A percentile compares a stretch with the other conserved stretches of the same genome.
phyloP scores from a whole-genome alignment of 2,888 invertebrate genomes.

The Saturnia pavonia region DNA sequence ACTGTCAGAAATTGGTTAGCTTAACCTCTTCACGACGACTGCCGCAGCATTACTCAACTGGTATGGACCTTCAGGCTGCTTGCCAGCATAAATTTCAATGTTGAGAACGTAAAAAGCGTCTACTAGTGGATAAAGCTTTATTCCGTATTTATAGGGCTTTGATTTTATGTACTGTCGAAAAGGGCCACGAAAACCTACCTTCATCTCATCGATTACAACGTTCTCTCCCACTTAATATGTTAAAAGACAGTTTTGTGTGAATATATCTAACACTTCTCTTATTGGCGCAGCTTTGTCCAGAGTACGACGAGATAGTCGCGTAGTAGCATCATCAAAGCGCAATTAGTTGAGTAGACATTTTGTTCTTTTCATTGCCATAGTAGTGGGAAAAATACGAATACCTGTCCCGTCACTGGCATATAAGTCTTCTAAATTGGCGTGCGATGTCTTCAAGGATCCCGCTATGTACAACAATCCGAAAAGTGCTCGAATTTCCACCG shows the following conservation, averaged over 20 bases:
- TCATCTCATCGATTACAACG: slow-evolving; percentile 36
- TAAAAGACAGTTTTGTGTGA: slow-evolving; percentile 31
- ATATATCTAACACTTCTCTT: slow-evolving; percentile 32
- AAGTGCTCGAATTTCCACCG: slow-evolving; percentile 33
- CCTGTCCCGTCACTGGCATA: slow-evolving; percentile 33
- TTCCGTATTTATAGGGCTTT: slow-evolving; percentile 15
- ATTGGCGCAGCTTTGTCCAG: slow-evolving; percentile 35
- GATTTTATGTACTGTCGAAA: slow-evolving; percentile 29
- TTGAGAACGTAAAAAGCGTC: slow-evolving; percentile 36
- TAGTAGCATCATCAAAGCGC: too few relatives aligned
- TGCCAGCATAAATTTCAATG: slow-evolving; percentile 40
- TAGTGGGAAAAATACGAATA: slow-evolving; percentile 27
- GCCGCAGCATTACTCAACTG: slow-evolving; percentile 34
- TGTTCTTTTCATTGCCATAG: too few relatives aligned
- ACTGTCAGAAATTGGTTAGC: slow-evolving; percentile 37
- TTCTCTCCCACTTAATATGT: slow-evolving; percentile 16
- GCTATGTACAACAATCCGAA: slow-evolving; percentile 33
- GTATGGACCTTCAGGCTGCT: slow-evolving; percentile 38
- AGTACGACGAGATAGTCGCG: slow-evolving; percentile 16
- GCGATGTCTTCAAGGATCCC: slow-evolving; percentile 29
- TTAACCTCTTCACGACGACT: slow-evolving; percentile 37
- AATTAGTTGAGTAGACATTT: too few relatives aligned
- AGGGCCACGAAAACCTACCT: slow-evolving; percentile 32
- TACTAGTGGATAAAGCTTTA: slow-evolving; percentile 30
- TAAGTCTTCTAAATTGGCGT: slow-evolving; percentile 35